Conservation (phyloP, 2,888 invertebrate species). For the Sphecodes monilicornis region DNA sequence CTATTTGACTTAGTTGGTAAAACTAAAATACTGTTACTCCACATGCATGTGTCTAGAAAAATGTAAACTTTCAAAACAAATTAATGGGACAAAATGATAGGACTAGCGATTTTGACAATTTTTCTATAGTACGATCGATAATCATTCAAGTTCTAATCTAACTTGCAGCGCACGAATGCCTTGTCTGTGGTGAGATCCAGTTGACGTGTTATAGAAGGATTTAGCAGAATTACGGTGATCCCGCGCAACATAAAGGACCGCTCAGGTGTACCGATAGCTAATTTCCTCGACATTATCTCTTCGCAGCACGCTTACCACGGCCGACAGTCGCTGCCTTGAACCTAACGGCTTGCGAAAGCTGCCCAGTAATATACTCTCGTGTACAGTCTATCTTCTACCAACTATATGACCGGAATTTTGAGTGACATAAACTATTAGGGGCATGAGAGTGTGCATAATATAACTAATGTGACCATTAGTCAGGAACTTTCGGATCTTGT, state of each 20-base stretch:
- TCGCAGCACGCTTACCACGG: constrained; percentile 60
- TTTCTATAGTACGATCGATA: constrained; percentile 18
- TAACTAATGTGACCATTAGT: not conserved
- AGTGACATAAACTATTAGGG: not conserved
- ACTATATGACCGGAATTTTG: not conserved
- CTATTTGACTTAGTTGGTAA: too few species aligned
- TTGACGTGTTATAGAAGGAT: constrained; percentile 51
- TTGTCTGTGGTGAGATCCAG: constrained; percentile 43
- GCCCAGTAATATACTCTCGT: not conserved
- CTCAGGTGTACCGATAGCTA: constrained; percentile 67
- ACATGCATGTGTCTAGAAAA: too few species aligned
- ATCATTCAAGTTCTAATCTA: constrained; percentile 51
- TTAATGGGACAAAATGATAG: too few species aligned
- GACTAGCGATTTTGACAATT: too few species aligned
- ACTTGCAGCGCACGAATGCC: constrained; percentile 38
- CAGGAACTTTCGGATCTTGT: not conserved
- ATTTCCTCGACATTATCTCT: constrained; percentile 70
- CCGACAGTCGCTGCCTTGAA: constrained; percentile 30
- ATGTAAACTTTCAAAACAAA: too few species aligned
- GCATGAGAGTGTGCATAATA: not conserved
- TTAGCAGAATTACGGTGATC: constrained; percentile 59
- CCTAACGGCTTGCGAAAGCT: constrained; percentile 36
- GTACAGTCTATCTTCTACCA: not conserved
- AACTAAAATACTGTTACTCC: too few species aligned
- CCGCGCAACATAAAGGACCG: constrained; percentile 60